Evolutionary conservation across 1,140 invertebrate species (phyloP).

Genomic region (Amyelois transitella): DNA sequence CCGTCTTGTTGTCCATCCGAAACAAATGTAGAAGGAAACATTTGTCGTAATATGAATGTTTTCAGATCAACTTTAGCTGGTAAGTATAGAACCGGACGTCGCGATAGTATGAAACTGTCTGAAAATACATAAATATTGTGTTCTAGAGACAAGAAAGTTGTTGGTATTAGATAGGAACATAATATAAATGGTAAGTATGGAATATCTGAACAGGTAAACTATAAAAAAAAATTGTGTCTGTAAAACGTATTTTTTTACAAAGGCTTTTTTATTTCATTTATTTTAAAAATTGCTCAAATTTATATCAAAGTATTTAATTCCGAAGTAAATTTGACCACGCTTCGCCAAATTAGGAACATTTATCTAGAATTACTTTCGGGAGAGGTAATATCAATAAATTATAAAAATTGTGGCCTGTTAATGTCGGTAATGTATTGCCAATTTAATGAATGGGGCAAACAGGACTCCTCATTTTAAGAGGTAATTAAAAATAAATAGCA

Average conservation of each 20-base stretch:
- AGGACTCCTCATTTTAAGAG: slow-evolving; percentile 9
- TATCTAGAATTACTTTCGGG: slow-evolving; percentile 7
- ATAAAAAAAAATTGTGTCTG: too few relatives aligned
- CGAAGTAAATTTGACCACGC: not conserved
- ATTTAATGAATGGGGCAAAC: slow-evolving; percentile 12
- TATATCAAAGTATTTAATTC: not conserved
- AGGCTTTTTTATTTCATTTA: too few relatives aligned
- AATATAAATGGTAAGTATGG: not conserved
- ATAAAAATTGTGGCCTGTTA: slow-evolving; percentile 8
- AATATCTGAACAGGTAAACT: too few relatives aligned
- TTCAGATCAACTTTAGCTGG: slow-evolving; percentile 40
- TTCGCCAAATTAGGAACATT: slow-evolving; percentile 1
- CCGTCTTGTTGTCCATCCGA: slow-evolving; percentile 17
- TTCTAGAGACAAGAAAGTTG: slow-evolving; percentile 44
- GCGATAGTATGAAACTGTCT: slow-evolving; percentile 66
- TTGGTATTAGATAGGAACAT: not conserved
- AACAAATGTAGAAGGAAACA: slow-evolving; percentile 28
- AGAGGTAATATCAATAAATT: slow-evolving; percentile 5
- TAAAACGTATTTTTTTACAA: too few relatives aligned
- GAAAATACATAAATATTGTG: slow-evolving; percentile 72
- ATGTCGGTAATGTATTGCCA: slow-evolving; percentile 12
- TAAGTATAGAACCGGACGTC: slow-evolving; percentile 42
- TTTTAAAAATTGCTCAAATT: not conserved
- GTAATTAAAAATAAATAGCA: slow-evolving; percentile 12
- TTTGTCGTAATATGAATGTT: slow-evolving; percentile 25